Base-by-base conservation (phyloP, 1,140 invertebrate species). In the Pachyrhynchus sulphureomaculatus region DNA sequence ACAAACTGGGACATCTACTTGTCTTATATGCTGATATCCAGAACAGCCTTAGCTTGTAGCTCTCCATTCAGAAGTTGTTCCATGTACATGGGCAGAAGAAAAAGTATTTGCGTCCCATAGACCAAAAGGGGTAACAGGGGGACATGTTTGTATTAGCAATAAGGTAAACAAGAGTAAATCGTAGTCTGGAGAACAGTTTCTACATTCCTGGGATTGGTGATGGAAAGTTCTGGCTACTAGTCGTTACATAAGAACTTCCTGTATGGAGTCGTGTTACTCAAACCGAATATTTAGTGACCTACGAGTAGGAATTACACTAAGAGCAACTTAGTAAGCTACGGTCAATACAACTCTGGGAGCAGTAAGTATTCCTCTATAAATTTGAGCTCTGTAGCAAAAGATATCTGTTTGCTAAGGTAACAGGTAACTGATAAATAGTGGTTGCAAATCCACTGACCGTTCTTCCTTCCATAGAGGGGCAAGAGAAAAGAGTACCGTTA, bases 351-450 rank as follows among this genome's bases (percentile, higher is more conserved):
- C 77, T 18, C 78, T 79, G 6, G 76, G 69, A 12, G 78, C 77
- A 20, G 87, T 79, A n/a, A 88, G 78, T 2, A 83, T 76, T 2
- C 83, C 86, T 6, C 86, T 86, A 65, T 86, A 87, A 26, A 78
- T 73, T 65, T 86, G 84, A 2, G 73, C 71, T 8, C 79, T 78
- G 47, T 77, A 68, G 8, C 75, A 68, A 39, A n/a, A n/a, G n/a
- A n/a, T 54, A 0, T 84, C 84, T 1, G 83, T 77, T 70, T 85
- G 83, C 65, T 84, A 83, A n/a, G n/a, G n/a, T n/a, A n/a, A n/a
- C n/a, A 0, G 84, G 84, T 34, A 83, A 83, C 57, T 82, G 75
- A 1, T 76, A 75, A 2, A 60, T 59, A 1, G 29, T 24, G 0
- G 76, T 76, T 5, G 57, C 62, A 15, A 68, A 52, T 0, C 80